Evolutionary conservation across 2,113 vertebrate species (phyloP), one percentile per base, ranked within the genome.

Genomic region (Neogobius melanostomus): DNA sequence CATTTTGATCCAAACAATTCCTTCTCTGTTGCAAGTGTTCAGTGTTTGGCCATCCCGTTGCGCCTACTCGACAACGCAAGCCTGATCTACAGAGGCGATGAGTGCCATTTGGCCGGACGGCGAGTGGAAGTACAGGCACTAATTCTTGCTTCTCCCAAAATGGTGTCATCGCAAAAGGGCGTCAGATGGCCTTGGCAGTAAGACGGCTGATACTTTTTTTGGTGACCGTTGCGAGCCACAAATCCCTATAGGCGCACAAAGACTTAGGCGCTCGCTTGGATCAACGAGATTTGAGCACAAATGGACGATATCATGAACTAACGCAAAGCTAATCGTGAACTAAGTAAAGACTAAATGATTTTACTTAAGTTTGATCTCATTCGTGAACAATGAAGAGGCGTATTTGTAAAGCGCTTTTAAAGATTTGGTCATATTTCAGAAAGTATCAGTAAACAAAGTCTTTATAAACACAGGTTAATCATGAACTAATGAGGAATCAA

Each of bases 111-210:
- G 16, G 17, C 10, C 16, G 47, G 61, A 2, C 42, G 43, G 10
- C 6, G 9, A 14, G 6, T 10, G 12, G 9, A 21, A 15, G 61
- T 36, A 36, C n/a, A 52, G 54, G 57, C 12, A 9, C 9, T 15
- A 11, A 9, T 68, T 2, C 9, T 53, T 4, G 12, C 43, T 10
- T 52, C 59, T 61, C n/a, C 28, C 59, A 61, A 61, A 54, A n/a
- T 61, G 61, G 44, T 46, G 46, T 66, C 71, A 70, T 59, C 7
- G 2, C 21, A 36, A 53, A 9, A 47, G 15, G n/a, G 3, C 67
- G 45, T 12, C 70, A 69, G 69, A 76, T 65, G 72, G 66, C 54
- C 7, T 66, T 59, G 21, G 60, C 78, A 69, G 60, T 47, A 36
- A 61, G 63, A 66, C 17, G 74, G 21, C 46, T 17, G 62, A 66